A percentile compares a stretch with the other conserved stretches of the same genome.
These are phyloP conservation scores for Masnerella sp. DNA, from an alignment of 2,888 invertebrate species.

Conservation along the genomic window DNA sequence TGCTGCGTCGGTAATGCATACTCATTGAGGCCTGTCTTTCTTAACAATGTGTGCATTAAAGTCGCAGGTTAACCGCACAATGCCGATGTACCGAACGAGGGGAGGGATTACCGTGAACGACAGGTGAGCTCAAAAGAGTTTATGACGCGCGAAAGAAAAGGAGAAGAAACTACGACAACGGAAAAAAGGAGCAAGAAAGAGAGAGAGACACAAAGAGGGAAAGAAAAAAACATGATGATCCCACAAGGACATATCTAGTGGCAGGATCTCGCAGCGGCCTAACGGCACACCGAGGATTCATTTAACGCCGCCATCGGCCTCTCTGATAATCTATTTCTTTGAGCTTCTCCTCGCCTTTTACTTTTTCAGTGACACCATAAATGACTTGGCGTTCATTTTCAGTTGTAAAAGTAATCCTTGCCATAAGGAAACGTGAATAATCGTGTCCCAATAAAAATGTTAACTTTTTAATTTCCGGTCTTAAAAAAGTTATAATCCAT, in stretches of 20 bases:
- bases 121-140: conserved; percentile 39
- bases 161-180: not conserved
- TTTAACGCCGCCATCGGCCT: conserved; percentile 37
- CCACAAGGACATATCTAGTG: conserved; percentile 42
- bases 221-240: conserved; percentile 15
- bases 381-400: conserved; percentile 27
- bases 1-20: conserved; percentile 39
- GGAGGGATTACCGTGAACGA: conserved; percentile 33
- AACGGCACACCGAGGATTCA: conserved; percentile 46
- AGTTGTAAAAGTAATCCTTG: conserved; percentile 21
- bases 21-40: conserved; percentile 48
- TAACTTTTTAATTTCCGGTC: too few species aligned
- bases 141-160: conserved; percentile 12
- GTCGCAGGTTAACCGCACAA: conserved; percentile 39
- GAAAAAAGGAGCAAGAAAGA: conserved; percentile 1
- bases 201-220: too few species aligned
- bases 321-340: conserved; percentile 48
- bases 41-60: conserved; percentile 54
- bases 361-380: conserved; percentile 43
- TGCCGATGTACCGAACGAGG: conserved; percentile 29
- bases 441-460: too few species aligned
- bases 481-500: too few species aligned
- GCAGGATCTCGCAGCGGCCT: conserved; percentile 30
- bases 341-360: conserved; percentile 32
- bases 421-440: conserved; percentile 23